These are phyloP conservation scores for Glaucidium brasilianum DNA, from an alignment of 2,113 vertebrate species.

Conservation along the genomic window DNA sequence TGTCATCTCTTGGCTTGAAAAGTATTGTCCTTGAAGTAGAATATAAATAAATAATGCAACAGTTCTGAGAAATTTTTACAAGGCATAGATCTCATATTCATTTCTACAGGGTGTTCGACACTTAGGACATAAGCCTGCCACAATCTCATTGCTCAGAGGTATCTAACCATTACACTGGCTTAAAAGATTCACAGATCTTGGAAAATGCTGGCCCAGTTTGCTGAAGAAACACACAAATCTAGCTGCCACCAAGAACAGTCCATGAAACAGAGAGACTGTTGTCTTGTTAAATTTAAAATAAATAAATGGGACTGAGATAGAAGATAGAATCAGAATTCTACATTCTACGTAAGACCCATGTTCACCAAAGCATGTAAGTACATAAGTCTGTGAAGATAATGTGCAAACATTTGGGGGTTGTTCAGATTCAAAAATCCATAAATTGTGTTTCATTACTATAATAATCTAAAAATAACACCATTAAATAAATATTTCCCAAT, in stretches of 20 bases:
- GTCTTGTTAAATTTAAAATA: background rate
- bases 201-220: background rate
- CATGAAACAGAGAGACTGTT: background rate
- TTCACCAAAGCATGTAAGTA: background rate
- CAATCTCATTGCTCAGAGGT: background rate
- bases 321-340: background rate
- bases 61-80: background rate
- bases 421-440: background rate
- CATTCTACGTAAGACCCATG: background rate
- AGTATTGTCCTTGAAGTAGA: background rate
- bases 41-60: slow-evolving; percentile 26
- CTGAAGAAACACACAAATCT: background rate
- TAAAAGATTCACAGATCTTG: background rate
- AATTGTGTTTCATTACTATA: background rate
- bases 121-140: background rate
- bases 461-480: background rate
- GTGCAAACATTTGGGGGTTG: background rate
- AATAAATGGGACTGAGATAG: background rate
- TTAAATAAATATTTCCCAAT: background rate
- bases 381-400: background rate
- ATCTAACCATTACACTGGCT: background rate
- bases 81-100: background rate
- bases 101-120: background rate
- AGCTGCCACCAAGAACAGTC: background rate
- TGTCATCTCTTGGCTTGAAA: slow-evolving; percentile 38